Evolutionary conservation across 2,797 vertebrate genomes (phyloP), one percentile per base, ranked within the genome.

Genomic region (Onychomys torridus): DNA sequence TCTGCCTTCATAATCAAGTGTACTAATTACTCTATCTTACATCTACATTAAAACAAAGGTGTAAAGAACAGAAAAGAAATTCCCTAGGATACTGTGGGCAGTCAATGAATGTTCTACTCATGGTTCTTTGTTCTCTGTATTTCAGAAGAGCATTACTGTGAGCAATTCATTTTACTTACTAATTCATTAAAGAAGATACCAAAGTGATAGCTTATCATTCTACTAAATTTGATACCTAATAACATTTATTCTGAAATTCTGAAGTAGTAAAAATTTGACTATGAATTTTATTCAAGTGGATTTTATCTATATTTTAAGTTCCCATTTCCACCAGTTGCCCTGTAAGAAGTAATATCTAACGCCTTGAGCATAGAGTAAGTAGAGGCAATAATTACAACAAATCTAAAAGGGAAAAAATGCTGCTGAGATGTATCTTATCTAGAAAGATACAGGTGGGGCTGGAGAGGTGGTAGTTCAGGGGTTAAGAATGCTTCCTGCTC

Each of bases 121-220:
- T 75, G 3, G 6, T 79, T 49, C 46, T 84, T 84, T 73, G 19
- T 59, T 59, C 27, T n/a, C 52, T 59, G 2, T 96, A 19, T 90
- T 94, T 61, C 25, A 40, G 76, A 84, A 91, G 29, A 92, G 17
- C 87, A 57, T 27, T 67, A 76, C 27, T n/a, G 0, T 46, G 16
- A 79, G 21, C n/a, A 79, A 13, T 93, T 94, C 61, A 93, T 94
- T 97, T 96, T 87, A 43, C 25, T 75, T 96, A 63, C 17, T 88
- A n/a, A 90, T 85, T 92, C 29, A 57, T 84, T 93, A 73, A 85
- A 67, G 27, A 88, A 90, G 40, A 61, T 82, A 87, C 34, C 16
- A 83, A 43, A 84, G 59, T 63, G 67, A 65, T 93, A 69, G 19
- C 27, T 94, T 46, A 61, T 83, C 81, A 59, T 59, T 82, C 25